Conservation (phyloP, 1,140 invertebrate species). For the Megalopta genalis region DNA sequence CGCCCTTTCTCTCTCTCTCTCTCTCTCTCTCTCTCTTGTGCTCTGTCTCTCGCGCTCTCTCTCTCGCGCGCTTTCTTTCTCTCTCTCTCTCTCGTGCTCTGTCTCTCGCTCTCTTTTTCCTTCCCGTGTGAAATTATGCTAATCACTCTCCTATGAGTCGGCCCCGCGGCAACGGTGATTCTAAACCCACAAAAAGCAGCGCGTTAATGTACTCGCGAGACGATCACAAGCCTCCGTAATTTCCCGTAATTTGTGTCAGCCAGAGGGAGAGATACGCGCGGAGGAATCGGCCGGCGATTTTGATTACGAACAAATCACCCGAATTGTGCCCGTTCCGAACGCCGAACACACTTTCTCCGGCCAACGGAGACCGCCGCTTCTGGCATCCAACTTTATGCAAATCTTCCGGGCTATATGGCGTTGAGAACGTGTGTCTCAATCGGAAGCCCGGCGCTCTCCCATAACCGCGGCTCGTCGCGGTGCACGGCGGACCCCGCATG, state of each 20-base stretch:
- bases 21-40: no score
- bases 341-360: slow-evolving; percentile 69
- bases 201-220: not conserved
- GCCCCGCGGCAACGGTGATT: not conserved
- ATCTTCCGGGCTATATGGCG: no score
- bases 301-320: slow-evolving; percentile 70
- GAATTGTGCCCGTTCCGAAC: slow-evolving; percentile 64
- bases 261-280: slow-evolving; percentile 49
- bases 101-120: no score
- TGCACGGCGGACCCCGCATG: no score
- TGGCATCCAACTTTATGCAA: slow-evolving; percentile 33
- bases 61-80: no score
- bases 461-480: no score
- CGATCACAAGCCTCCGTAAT: not conserved
- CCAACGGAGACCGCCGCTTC: not conserved
- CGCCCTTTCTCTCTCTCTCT: no score
- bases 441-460: no score
- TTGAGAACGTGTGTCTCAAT: no score
- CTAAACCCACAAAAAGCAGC: not conserved
- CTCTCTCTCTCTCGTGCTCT: no score
- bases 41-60: no score
- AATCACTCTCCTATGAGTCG: not conserved
- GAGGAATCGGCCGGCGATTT: slow-evolving; percentile 66
- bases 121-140: not conserved
- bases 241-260: slow-evolving; percentile 18